Percentiles rank a stretch among this genome's conserved stretches.
Conservation (phyloP, 2,888 invertebrate genomes). For the Sesia bembeciformis region DNA sequence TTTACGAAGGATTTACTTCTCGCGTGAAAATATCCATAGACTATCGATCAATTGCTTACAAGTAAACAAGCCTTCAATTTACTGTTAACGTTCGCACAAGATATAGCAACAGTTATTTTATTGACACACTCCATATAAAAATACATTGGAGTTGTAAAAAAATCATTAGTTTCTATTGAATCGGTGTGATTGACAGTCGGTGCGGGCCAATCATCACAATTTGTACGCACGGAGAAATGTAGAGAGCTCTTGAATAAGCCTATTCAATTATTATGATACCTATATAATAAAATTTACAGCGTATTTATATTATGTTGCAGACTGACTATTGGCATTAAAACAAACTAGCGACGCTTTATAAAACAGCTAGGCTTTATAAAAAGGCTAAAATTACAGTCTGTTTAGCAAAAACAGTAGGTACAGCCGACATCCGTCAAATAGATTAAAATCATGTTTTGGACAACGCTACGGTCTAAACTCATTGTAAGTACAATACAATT, state of each 20-base stretch:
- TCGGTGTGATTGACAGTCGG: slow-evolving; percentile 29
- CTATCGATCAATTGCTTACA: slow-evolving; percentile 1
- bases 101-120: slow-evolving; percentile 12
- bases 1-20: slow-evolving; percentile 19
- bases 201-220: slow-evolving; percentile 46
- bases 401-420: no score
- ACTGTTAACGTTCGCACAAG: slow-evolving; percentile 13
- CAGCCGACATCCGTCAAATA: no score
- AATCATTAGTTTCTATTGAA: slow-evolving; percentile 39
- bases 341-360: no score
- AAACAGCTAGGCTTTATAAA: no score
- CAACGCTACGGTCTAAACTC: no score
- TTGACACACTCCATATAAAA: slow-evolving; percentile 7
- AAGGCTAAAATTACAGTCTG: no score
- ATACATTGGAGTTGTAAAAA: slow-evolving; percentile 11
- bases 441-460: no score
- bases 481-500: no score
- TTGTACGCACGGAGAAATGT: slow-evolving; percentile 36
- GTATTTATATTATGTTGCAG: no score
- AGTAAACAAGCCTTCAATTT: slow-evolving; percentile 16
- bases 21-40: slow-evolving; percentile 20
- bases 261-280: no score
- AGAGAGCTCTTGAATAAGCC: slow-evolving; percentile 30
- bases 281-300: no score
- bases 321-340: no score